Conservation (phyloP, 30 jellyfish, hydroid and myxozoan species). For the Aurelia sp. region DNA sequence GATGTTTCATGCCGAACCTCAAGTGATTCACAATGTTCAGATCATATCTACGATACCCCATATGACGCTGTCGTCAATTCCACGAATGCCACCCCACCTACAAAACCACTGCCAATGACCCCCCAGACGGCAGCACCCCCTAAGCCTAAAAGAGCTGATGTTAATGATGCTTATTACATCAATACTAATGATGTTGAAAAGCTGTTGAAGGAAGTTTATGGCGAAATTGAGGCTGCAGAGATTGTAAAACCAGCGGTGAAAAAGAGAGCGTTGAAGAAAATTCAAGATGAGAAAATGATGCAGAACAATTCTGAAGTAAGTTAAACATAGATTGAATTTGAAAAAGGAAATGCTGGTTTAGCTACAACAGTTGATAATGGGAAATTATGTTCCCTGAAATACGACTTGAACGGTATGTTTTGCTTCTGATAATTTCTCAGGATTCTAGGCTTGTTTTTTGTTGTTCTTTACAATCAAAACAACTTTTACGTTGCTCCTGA, state of each 20-base stretch:
- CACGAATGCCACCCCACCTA: conserved; percentile 5
- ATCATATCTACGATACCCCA: conserved; percentile 49
- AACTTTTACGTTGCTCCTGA: too few species aligned
- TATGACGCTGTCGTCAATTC: conserved; percentile 1
- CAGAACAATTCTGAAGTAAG: neutral
- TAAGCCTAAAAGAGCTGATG: conserved; percentile 29
- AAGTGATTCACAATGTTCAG: neutral
- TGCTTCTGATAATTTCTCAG: too few species aligned
- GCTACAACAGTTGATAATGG: too few species aligned
- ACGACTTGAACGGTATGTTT: too few species aligned
- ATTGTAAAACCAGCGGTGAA: conserved; percentile 39
- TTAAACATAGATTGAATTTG: too few species aligned
- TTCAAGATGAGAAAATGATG: conserved; percentile 7
- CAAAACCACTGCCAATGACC: conserved; percentile 16
- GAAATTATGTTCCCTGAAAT: too few species aligned
- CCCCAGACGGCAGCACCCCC: conserved; percentile 40
- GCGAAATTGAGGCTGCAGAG: conserved; percentile 11
- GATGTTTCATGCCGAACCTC: neutral
- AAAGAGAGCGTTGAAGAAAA: conserved; percentile 43
- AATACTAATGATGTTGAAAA: conserved; percentile 47
- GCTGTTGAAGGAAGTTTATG: conserved; percentile 41
- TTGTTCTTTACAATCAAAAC: too few species aligned
- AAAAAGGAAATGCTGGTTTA: too few species aligned
- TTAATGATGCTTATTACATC: conserved; percentile 23
- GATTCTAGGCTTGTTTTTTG: too few species aligned